These are phyloP conservation scores for Salminus brasiliensis DNA, from an alignment of 2,113 vertebrate genomes.

Conservation along the genomic window DNA sequence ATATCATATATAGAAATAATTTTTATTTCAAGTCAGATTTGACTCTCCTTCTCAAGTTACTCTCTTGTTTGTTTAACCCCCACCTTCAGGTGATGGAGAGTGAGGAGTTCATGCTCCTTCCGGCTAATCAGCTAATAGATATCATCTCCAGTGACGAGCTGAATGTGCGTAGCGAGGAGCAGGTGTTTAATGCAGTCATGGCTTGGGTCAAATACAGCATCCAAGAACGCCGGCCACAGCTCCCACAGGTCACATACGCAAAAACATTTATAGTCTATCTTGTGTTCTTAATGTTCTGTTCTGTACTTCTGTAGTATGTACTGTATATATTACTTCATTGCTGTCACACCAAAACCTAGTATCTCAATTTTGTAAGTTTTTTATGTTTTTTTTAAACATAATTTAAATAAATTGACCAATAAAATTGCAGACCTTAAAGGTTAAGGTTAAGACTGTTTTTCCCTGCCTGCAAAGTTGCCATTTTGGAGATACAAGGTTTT, in stretches of 20 bases:
- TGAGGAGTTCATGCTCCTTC: constrained; percentile 98
- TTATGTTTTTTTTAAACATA: too few species aligned
- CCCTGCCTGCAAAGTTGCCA: too few species aligned
- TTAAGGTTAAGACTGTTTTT: too few species aligned
- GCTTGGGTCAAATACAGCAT: constrained; percentile 99
- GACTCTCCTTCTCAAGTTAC: background rate
- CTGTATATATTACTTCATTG: too few species aligned
- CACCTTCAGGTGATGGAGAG: constrained; percentile 95
- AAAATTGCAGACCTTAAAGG: too few species aligned
- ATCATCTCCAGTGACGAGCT: constrained; percentile 98
- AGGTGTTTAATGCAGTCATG: constrained; percentile 98
- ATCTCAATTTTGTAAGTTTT: too few species aligned
- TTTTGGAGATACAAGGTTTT: too few species aligned
- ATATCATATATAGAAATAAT: too few species aligned
- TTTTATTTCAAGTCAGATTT: background rate
- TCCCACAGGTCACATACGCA: constrained; percentile 86
- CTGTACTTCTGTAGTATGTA: background rate
- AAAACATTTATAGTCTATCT: background rate
- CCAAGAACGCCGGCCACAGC: constrained; percentile 92
- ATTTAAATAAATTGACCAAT: too few species aligned
- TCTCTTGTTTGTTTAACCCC: background rate
- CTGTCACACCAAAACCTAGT: too few species aligned
- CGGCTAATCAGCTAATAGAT: constrained; percentile 97
- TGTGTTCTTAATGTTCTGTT: background rate
- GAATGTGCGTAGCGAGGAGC: constrained; percentile 96